Base-by-base conservation (phyloP, 1,140 invertebrate genomes). In the Capitella teleta region DNA sequence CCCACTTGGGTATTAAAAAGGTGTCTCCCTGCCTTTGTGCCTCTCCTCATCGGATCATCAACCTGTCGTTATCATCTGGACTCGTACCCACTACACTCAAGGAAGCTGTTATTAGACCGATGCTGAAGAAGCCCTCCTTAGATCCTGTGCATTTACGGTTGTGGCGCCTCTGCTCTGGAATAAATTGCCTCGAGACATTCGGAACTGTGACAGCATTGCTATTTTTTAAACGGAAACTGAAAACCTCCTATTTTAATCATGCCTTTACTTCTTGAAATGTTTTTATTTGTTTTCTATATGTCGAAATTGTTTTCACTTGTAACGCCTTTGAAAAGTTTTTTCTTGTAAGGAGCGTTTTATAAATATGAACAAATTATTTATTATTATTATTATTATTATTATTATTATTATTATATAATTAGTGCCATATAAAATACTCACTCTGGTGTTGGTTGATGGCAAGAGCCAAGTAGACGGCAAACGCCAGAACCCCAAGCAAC, bases 401-500 rank as follows among this genome's bases (percentile, higher is more conserved):
- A 12, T 1, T 34, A 34, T 16, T 34, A 34, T 34, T 34, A 34
- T 34, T 34, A 34, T 34, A 10, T 34, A 12, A 16, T 16, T 34
- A 34, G 16, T 34, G 16, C 10, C 32, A 34, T 34, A 12, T 34
- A 34, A 12, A 12, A 12, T 40, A 16, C 49, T 55, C 41, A 62
- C 62, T 58, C 53, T 62, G 60, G 34, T 57, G 30, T 25, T 59
- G 25, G n/a, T 46, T 28, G 19, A 64, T 57, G n/a, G 38, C 38
- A 16, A 40, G 38, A 1, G 58, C 54, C 2, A 65, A 47, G 38
- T 65, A 65, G 2, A 54, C 55, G 1, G 59, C 58, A 38, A 65
- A 57, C n/a, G 61, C 58, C 52, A 56, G 58, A 18, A 62, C 52
- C 14, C 61, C 63, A 16, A 54, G 55, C 18, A 63, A 47, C 51